A percentile compares a stretch with the other conserved stretches of the same genome.
phyloP scores from a whole-genome alignment of 2,797 vertebrate species.

The Bradypodion pumilum region DNA sequence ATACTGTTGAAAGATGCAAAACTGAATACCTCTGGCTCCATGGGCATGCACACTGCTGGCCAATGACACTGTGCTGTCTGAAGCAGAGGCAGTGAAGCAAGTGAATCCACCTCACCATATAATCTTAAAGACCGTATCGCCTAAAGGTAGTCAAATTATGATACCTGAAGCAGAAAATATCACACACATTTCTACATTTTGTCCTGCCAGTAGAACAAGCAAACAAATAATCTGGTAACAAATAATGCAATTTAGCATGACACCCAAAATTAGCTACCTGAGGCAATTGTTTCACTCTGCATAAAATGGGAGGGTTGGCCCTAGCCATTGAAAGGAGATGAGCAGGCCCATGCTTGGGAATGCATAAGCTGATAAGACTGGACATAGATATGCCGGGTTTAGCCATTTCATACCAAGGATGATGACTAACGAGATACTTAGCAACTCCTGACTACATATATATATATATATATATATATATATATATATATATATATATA shows the following conservation, averaged over 20 bases:
- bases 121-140: not conserved
- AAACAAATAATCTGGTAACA: not conserved
- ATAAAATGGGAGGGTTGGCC: not conserved
- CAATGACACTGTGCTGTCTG: not conserved
- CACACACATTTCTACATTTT: not conserved
- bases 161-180: not conserved
- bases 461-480: too few relatives aligned
- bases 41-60: not conserved
- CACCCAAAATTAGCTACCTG: not conserved
- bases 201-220: too few relatives aligned
- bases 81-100: too few relatives aligned
- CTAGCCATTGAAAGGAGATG: not conserved
- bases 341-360: not conserved
- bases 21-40: not conserved
- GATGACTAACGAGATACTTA: too few relatives aligned
- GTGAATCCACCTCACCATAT: not conserved
- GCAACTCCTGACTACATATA: too few relatives aligned
- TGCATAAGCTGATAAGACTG: too few relatives aligned
- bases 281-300: not conserved
- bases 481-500: too few relatives aligned
- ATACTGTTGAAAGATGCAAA: constrained; percentile 7
- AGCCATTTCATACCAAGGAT: too few relatives aligned
- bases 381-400: too few relatives aligned
- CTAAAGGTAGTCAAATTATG: too few relatives aligned
- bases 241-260: not conserved